A percentile compares a stretch with the other conserved stretches of the same genome.
phyloP scores from a whole-genome alignment of 2,797 vertebrate genomes.

The Rhinophrynus dorsalis region DNA sequence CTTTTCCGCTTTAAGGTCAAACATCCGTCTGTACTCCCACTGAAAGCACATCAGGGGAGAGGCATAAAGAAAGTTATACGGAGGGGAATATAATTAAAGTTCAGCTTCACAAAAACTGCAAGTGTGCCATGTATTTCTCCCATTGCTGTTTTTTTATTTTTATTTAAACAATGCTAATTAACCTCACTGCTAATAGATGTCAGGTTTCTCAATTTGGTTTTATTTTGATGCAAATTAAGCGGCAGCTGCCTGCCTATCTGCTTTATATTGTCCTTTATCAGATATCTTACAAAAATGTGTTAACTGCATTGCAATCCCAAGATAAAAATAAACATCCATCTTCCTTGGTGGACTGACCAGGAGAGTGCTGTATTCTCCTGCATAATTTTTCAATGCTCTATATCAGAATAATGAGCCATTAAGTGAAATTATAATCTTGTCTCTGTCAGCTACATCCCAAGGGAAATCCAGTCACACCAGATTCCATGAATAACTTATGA shows the following conservation, averaged over 20 bases:
- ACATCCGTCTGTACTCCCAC: too few species aligned
- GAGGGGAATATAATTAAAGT: too few species aligned
- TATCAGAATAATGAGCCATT: constrained; percentile 51
- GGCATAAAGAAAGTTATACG: too few species aligned
- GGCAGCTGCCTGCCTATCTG: background rate
- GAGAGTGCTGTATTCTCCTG: background rate
- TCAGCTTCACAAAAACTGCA: too few species aligned
- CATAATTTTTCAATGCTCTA: constrained; percentile 30
- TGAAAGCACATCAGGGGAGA: too few species aligned
- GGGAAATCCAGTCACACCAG: background rate
- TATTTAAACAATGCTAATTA: constrained; percentile 7
- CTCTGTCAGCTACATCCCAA: constrained; percentile 11
- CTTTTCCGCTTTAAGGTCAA: too few species aligned
- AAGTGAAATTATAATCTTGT: constrained; percentile 42
- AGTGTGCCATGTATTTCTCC: too few species aligned
- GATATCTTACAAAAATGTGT: background rate
- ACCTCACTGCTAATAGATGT: background rate
- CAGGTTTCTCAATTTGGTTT: background rate
- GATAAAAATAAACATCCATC: background rate
- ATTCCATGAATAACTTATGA: constrained; percentile 23
- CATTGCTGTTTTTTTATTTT: too few species aligned
- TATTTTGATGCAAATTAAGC: constrained; percentile 15
- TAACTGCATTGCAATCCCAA: background rate
- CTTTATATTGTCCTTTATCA: background rate
- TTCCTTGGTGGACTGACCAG: background rate